Evolutionary conservation across 2,797 vertebrate species (phyloP), one percentile per base, ranked within the genome.

Genomic region (Salmo trutta): DNA sequence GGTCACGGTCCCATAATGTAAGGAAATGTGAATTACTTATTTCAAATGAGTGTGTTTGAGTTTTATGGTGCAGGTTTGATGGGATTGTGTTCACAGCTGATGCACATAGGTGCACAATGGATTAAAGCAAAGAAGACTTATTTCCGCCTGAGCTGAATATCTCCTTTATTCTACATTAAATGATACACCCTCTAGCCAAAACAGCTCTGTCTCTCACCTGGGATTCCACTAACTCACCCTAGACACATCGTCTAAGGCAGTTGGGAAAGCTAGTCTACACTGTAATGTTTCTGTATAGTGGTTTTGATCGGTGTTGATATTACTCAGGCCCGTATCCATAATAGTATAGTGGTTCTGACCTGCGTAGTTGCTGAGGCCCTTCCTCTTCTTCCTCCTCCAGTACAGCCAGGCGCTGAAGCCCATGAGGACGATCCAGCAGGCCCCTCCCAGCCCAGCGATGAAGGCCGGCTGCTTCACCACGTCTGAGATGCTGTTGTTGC

Each of bases 401-500:
- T 99, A 99, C 1, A 99, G 89, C 97, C 97, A 99, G 86, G 97
- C 97, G 83, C 97, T 99, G 93, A 99, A 99, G 86, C 97, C 97
- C 97, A 99, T 98, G 83, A 98, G 93, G 82, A 99, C 97, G 74
- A 99, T 97, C 97, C 97, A 99, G 89, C 97, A 98, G 29, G 97
- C 97, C 70, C 97, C 97, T 83, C 97, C 97, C 41, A 99, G 93
- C 59, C 97, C 97, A 3, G 97, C 97, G 36, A 99, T 99, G 87
- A 99, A 99, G 86, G 97, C 97, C 17, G 97, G 97, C 85, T 98
- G 97, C 89, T 98, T 98, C 85, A 99, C 96, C 85, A 99, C 96
- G 51, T 98, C 97, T 4, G 97, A 97, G 90, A 99, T 97, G 91
- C 97, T 98, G 86, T 96, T 97, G 91, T 91, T 90, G 80, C 96